phyloP scores from a whole-genome alignment of 2,797 vertebrate genomes.

The Muraenolepis orangiensis region DNA sequence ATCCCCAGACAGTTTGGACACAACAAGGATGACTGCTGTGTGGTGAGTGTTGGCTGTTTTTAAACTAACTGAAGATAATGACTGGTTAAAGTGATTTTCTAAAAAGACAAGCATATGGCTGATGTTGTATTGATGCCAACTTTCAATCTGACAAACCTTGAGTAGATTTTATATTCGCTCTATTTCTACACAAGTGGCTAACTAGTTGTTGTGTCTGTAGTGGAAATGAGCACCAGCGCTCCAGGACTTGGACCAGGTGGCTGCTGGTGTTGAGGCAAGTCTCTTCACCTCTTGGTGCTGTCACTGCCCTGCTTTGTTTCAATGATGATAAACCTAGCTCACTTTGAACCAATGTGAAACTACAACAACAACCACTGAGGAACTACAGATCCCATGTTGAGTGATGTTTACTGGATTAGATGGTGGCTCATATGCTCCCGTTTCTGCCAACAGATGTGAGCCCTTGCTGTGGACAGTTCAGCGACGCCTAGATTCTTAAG shows the following conservation, averaged over 20 bases:
- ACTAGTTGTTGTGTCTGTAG: not conserved
- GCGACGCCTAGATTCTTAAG: not conserved
- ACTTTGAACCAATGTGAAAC: conserved; percentile 79
- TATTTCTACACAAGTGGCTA: not conserved
- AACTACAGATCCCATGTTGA: conserved; percentile 25
- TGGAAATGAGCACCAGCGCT: not conserved
- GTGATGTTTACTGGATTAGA: not conserved
- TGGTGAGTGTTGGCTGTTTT: not conserved
- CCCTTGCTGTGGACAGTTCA: not conserved
- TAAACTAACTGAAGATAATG: not conserved
- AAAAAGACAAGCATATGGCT: conserved; percentile 53
- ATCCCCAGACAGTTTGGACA: not conserved
- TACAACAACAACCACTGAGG: conserved; percentile 68
- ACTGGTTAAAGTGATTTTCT: conserved; percentile 24
- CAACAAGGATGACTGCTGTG: not conserved
- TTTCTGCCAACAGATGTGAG: not conserved
- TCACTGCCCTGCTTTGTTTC: conserved; percentile 37
- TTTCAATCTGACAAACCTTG: conserved; percentile 24
- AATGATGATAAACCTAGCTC: conserved; percentile 79
- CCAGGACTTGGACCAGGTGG: not conserved
- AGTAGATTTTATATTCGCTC: rapidly evolving
- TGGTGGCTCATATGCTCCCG: not conserved
- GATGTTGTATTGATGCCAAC: conserved; percentile 34
- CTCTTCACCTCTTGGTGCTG: not conserved
- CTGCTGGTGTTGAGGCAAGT: rapidly evolving